A percentile compares a stretch with the other conserved stretches of the same genome.
phyloP scores from a whole-genome alignment of 2,113 vertebrate species.

The Sorex fumeus region DNA sequence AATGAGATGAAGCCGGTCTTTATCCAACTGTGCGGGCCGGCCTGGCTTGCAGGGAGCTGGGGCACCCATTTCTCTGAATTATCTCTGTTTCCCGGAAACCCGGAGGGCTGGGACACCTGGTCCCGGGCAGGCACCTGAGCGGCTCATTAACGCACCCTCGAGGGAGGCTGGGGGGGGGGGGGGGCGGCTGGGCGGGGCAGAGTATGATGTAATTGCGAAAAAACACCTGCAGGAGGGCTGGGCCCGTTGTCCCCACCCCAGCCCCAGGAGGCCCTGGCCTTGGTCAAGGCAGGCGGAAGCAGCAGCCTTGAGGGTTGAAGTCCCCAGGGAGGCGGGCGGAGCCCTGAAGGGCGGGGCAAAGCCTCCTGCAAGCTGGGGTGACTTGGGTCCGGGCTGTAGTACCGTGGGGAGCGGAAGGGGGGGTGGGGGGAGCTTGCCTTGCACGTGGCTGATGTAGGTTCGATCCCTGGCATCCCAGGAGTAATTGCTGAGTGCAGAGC shows the following conservation, averaged over 20 bases:
- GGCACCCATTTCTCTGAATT: not conserved
- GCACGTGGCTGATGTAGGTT: too few relatives aligned
- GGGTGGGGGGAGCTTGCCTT: too few relatives aligned
- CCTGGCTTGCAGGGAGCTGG: not conserved
- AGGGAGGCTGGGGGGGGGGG: too few relatives aligned
- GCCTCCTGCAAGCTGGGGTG: not conserved
- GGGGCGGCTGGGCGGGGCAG: not conserved
- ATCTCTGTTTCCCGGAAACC: slow-evolving; percentile 60
- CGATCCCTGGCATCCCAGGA: too few relatives aligned
- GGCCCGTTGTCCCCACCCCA: not conserved
- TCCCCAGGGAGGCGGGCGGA: not conserved
- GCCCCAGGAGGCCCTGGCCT: not conserved
- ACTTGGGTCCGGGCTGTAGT: too few relatives aligned
- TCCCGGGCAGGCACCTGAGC: slow-evolving; percentile 6
- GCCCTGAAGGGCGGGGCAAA: not conserved
- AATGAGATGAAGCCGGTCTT: too few relatives aligned
- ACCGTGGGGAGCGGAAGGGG: too few relatives aligned
- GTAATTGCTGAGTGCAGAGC: too few relatives aligned
- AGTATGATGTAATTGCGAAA: slow-evolving; percentile 49
- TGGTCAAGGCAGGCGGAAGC: not conserved
- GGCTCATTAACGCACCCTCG: slow-evolving; percentile 64
- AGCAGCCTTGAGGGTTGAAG: slow-evolving; percentile 43
- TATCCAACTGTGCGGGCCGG: too few relatives aligned
- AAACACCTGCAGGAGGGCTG: not conserved
- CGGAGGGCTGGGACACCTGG: not conserved